Evolutionary conservation across 2,888 invertebrate genomes (phyloP).

Genomic region (Synanthedon andrenaeformis): DNA sequence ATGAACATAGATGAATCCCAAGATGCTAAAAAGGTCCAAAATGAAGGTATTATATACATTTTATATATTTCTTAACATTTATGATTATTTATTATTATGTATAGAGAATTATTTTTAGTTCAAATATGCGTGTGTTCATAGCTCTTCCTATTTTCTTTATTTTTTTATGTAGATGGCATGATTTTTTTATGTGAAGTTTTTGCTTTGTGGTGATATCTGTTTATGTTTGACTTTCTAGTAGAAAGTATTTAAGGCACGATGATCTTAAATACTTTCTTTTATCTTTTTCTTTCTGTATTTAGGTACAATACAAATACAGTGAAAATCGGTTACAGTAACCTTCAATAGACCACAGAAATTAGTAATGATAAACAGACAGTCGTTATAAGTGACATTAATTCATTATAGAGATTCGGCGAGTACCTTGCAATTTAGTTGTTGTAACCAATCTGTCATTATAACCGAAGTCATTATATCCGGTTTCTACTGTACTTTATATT

Average conservation of each 20-base stretch:
- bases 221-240: background rate
- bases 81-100: slow-evolving; percentile 10
- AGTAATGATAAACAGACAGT: no score
- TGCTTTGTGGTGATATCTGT: background rate
- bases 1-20: slow-evolving; percentile 22
- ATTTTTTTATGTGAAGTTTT: background rate
- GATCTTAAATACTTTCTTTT: background rate
- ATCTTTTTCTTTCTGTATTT: no score
- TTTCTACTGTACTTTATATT: no score
- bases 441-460: no score
- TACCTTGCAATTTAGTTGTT: no score
- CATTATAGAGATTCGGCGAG: no score
- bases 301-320: no score
- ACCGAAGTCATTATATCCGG: no score
- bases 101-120: background rate
- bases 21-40: slow-evolving; percentile 12
- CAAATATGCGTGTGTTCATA: slow-evolving; percentile 53
- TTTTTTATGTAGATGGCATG: slow-evolving; percentile 8
- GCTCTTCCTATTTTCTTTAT: slow-evolving; percentile 28
- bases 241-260: background rate
- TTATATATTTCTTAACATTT: slow-evolving; percentile 7
- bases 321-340: no score
- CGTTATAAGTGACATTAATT: no score
- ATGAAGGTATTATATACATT: slow-evolving; percentile 17
- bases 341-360: no score